Evolutionary conservation across 2,113 vertebrate species (phyloP).

Genomic region (Climacteris rufus): DNA sequence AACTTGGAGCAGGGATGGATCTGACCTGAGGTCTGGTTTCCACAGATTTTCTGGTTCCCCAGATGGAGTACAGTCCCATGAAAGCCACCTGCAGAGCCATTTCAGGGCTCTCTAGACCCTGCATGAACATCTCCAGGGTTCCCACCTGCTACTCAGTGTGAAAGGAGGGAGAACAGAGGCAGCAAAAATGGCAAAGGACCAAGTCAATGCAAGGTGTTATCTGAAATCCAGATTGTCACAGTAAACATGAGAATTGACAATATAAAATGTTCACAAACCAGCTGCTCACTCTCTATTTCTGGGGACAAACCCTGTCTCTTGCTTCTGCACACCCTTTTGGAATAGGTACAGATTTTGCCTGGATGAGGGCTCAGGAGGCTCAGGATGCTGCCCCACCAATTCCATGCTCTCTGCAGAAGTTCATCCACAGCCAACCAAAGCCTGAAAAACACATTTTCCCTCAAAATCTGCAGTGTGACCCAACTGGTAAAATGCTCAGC

Average conservation of each 20-base stretch:
- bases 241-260: background rate
- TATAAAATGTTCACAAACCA: background rate
- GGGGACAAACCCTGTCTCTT: background rate
- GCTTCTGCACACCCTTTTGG: background rate
- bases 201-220: background rate
- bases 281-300: background rate
- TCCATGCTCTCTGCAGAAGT: background rate
- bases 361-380: background rate
- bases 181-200: background rate
- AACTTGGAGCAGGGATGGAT: background rate
- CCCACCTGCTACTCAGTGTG: background rate
- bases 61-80: background rate
- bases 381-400: background rate
- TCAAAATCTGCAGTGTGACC: background rate
- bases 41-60: background rate
- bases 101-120: background rate
- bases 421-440: background rate
- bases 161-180: background rate
- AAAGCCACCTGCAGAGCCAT: background rate
- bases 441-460: background rate
- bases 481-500: background rate
- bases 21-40: background rate
- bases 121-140: background rate
- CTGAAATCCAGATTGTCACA: background rate
- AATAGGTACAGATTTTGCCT: background rate